Evolutionary conservation across 2,113 vertebrate species (phyloP).

Genomic region (Macrotis lagotis): DNA sequence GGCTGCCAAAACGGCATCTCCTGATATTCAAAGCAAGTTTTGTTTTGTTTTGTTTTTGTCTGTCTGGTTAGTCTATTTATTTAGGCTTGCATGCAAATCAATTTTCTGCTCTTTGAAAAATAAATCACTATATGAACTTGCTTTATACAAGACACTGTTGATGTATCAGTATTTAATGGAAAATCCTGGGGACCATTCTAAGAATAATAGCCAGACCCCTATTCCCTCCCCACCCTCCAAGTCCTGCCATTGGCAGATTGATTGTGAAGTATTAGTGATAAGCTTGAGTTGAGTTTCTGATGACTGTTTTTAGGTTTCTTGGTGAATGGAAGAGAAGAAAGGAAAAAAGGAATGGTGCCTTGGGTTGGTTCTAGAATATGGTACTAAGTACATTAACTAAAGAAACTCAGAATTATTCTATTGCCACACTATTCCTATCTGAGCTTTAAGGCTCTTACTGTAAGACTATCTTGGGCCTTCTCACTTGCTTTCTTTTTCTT

Average conservation of each 20-base stretch:
- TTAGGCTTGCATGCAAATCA: slow-evolving; percentile 75
- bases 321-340: neutral
- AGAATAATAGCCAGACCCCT: too few relatives aligned
- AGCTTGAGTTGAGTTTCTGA: neutral
- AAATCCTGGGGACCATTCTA: neutral
- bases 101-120: slow-evolving; percentile 55
- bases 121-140: slow-evolving; percentile 31
- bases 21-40: slow-evolving; percentile 96
- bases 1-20: slow-evolving; percentile 90
- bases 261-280: neutral
- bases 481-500: neutral
- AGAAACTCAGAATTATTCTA: neutral
- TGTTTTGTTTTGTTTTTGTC: slow-evolving; percentile 78
- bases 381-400: neutral
- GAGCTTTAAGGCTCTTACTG: neutral
- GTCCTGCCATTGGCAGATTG: neutral
- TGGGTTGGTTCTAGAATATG: neutral
- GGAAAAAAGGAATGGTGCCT: neutral
- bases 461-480: neutral
- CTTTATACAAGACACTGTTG: slow-evolving; percentile 17
- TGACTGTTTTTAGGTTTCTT: neutral
- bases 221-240: neutral
- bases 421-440: neutral
- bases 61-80: slow-evolving; percentile 66
- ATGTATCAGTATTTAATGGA: slow-evolving; percentile 3